Base-by-base conservation (phyloP, 2,888 invertebrate species). In the Pardosa pseudoannulata region DNA sequence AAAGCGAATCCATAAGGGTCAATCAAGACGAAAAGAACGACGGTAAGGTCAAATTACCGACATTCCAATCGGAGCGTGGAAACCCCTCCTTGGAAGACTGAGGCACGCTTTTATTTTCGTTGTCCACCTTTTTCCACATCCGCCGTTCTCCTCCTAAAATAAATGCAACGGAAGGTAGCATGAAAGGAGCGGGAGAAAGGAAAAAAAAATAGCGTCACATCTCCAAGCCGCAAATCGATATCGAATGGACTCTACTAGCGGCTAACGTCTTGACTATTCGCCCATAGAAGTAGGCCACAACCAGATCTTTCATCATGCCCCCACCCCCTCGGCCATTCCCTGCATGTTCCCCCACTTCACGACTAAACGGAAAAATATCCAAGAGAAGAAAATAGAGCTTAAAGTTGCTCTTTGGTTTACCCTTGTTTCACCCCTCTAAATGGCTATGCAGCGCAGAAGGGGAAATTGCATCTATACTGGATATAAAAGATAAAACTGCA, bases 151-250 rank as follows among this genome's bases (percentile, higher is more conserved):
- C 7, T 28, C 79, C 72, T 31, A 32, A 64, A 82, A 70, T 64
- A 71, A 71, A 79, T 31, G 76, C 64, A 32, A 81, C 36, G 31
- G 64, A 65, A 65, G 70, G 28, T 28, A 50, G 32, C 1, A 31
- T 19, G 28, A 29, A n/a, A 28, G 36, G n/a, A n/a, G n/a, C n/a
- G n/a, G n/a, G n/a, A n/a, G n/a, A n/a, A n/a, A n/a, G n/a, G n/a
- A n/a, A 19, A 62, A 79, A 73, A 73, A 56, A 80, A 68, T 81
- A 56, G 62, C 68, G 28, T 32, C 82, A 75, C 82, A 82, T 76
- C n/a, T n/a, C 56, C 64, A 41, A 83, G 83, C 83, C 78, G 29
- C 83, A 78, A 83, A 83, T 78, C 78, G 78, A 83, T 83, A 83
- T 71, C 65, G 78, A 78, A 78, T 72, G 78, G 76, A 76, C 78